Base-by-base conservation (phyloP, 2,797 vertebrate species). In the Phaenicophaeus curvirostris region DNA sequence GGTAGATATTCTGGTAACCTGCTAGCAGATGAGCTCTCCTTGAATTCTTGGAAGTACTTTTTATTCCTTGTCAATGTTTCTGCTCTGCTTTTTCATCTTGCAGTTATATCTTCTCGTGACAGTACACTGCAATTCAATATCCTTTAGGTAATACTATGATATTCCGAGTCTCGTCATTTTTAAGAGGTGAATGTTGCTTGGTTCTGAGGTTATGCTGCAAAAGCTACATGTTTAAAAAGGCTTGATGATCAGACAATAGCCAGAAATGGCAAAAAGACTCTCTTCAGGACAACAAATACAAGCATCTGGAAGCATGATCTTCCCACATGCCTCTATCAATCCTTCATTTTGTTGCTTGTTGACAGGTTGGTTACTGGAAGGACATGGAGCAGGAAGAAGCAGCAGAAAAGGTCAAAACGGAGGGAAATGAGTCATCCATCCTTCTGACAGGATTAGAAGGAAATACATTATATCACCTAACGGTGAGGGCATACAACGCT, bases 301-400 rank as follows among this genome's bases (percentile, higher is more conserved):
- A 90, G 15, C 53, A 78, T 71, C 23, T 86, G 58, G 39, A 53
- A 58, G 33, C 24, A n/a, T 25, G 73, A 94, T 35, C 39, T 91
- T 96, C 46, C 79, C 55, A 37, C 18, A 37, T 78, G 17, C 41
- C 18, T 48, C 7, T 51, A 85, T 97, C 94, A 94, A 97, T 96
- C 65, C 53, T 79, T 96, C 30, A 2, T 92, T 76, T 95, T 59
- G 23, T 93, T 71, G 8, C 83, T 65, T 89, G 72, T 97, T 97
- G 96, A 93, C 97, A 99, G 99, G 98, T 99, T 97, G 98, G 96
- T 97, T 99, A 98, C 97, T 98, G 99, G 99, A 99, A 98, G 95
- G 99, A 99, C 84, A 90, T 87, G 84, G 99, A 99, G 93, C 98
- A 98, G 97, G 99, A 99, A 91, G 99, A 99, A 94, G 96, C 98